Evolutionary conservation across 1,140 invertebrate genomes (phyloP), one percentile per base, ranked within the genome.

Genomic region (Drosophila prosaltans): DNA sequence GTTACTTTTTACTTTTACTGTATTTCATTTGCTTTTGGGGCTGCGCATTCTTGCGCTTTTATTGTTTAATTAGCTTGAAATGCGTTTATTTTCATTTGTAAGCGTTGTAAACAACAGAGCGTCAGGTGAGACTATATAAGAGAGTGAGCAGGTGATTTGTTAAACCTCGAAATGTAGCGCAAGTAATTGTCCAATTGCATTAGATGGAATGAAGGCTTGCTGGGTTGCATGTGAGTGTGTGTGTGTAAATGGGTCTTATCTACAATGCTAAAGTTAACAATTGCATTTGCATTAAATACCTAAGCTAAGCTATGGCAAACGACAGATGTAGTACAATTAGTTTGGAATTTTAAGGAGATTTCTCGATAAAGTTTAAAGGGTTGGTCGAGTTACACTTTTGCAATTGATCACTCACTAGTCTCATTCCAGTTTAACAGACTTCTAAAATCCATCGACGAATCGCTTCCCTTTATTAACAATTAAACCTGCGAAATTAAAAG

Each of bases 41-140:
- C 24, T 39, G 54, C 63, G 72, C 68, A 43, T 72, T 68, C 45
- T 48, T 63, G 70, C 69, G 68, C 80, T 89, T 83, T 88, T 88
- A 83, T 88, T 88, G 84, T 88, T 89, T 88, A 88, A 88, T 88
- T 88, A 88, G 83, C 83, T 74, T 88, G 83, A 88, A 89, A 88
- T 80, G 86, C 84, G 83, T 88, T 86, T 86, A 86, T 86, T 88
- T 88, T 88, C 84, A 72, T 80, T 88, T 69, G 69, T 69, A 83
- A 88, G 84, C 89, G 83, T 54, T 78, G 83, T 83, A 89, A 88
- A 83, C 83, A 89, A 79, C 57, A 24, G 0, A 16, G 72, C 43
- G 76, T 72, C 64, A 74, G 70, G 65, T 69, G 80, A 69, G 68
- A 41, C 48, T 63, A 41, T 36, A 36, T 40, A 41, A 43, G 58